phyloP scores from a whole-genome alignment of 1,140 invertebrate species.

The Diabrotica virgifera region DNA sequence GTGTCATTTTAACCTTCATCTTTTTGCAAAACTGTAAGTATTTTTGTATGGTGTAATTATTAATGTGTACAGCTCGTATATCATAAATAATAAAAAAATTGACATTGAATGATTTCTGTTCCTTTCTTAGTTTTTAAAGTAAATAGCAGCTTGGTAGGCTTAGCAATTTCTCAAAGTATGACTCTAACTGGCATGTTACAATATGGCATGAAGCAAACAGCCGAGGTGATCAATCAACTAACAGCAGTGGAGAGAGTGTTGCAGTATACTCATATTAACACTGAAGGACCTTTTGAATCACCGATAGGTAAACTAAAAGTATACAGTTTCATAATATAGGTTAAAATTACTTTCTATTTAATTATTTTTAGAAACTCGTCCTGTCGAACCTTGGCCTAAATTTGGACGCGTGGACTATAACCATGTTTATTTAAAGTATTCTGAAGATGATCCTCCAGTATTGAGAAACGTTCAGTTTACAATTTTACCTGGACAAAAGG shows the following conservation, averaged over 20 bases:
- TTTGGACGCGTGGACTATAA: conserved; percentile 55
- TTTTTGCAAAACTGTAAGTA: conserved; percentile 27
- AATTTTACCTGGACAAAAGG: conserved; percentile 65
- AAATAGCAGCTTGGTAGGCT: conserved; percentile 62
- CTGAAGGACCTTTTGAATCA: conserved; percentile 51
- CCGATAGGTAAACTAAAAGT: conserved; percentile 45
- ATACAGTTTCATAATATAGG: too few species aligned
- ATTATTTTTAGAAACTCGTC: neutral
- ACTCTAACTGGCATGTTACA: conserved; percentile 82
- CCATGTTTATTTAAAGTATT: conserved; percentile 65
- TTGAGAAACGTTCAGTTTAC: conserved; percentile 64
- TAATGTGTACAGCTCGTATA: too few species aligned
- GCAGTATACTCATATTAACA: conserved; percentile 67
- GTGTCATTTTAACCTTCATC: conserved; percentile 73
- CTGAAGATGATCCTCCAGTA: conserved; percentile 58
- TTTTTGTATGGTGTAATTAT: too few species aligned
- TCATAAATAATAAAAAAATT: too few species aligned
- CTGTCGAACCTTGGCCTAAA: conserved; percentile 30
- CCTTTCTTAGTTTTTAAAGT: conserved; percentile 10
- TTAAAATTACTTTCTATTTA: neutral
- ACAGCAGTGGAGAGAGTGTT: conserved; percentile 76
- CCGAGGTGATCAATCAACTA: conserved; percentile 81
- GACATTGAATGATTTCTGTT: neutral
- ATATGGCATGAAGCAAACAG: conserved; percentile 75
- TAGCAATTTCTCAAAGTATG: conserved; percentile 78